Base-by-base conservation (phyloP, 2,888 invertebrate genomes). In the Deilephila porcellus region DNA sequence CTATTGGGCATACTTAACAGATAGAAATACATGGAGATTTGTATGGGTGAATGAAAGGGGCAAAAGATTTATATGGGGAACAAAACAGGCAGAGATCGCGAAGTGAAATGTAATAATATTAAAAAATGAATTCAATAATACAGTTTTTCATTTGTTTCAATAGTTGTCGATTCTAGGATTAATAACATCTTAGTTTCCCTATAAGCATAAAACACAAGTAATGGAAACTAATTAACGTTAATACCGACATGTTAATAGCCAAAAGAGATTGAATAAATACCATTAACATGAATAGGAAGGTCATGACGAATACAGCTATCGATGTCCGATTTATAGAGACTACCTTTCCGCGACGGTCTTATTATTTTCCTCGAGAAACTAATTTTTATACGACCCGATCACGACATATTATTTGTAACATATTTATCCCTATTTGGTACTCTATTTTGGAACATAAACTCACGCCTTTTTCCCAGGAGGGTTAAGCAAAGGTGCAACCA, bases 281-380 rank as follows among this genome's bases (percentile, higher is more conserved):
- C 63, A 60, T 70, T 29, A 60, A 67, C 62, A 17, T 56, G 71
- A 71, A 52, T 73, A 59, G 73, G 74, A 73, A 76, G 71, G 75
- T 73, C 75, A 32, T 75, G 79, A 80, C 75, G 77, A 76, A 79
- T 77, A 74, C 63, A 75, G 76, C 73, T 76, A 77, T 78, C 77
- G 74, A 72, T 73, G 74, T 71, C 59, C 70, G 80, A 76, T 76
- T 79, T 73, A 78, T 76, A 74, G 76, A 32, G 70, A 70, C 71
- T 71, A 75, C 72, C 73, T 75, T 76, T 73, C 53, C 52, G 53
- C 74, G 78, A 78, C 76, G 75, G 59, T 52, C 71, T 73, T 74
- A 77, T 78, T 79, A 81, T 76, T 76, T 78, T 76, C 32, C 62
- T n/a, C 4, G 4, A 34, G n/a, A 45, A 56, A 25, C 11, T 1